Base-by-base conservation (phyloP, 2,113 vertebrate species). In the Ictalurus furcatus region DNA sequence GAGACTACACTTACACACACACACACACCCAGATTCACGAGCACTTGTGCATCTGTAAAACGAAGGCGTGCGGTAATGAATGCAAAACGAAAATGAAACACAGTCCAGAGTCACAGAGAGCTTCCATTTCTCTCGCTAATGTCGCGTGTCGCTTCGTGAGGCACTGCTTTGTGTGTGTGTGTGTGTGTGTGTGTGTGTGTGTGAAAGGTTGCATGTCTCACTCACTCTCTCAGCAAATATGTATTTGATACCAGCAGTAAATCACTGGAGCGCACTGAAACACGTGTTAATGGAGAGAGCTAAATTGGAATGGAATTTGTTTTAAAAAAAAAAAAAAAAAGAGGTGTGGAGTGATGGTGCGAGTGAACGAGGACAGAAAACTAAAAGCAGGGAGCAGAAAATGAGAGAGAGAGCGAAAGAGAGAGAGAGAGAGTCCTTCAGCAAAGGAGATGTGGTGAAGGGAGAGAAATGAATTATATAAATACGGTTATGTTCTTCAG, bases 231-330 rank as follows among this genome's bases (percentile, higher is more conserved):
- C 95, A 94, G 95, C 94, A 82, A 95, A 96, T 96, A 95, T 95
- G 95, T 96, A 95, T 96, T 96, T 96, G 96, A 96, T 96, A 95
- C 94, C 94, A 90, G 92, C 95, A 92, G 95, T 96, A 96, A 96
- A 96, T 96, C 96, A 96, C 93, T 80, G 87, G 14, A 63, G 79
- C 59, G 94, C 91, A 88, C 92, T 92, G 92, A 92, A 94, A 95
- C 94, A 95, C 93, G 92, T 93, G 94, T 93, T 94, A 95, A 96
- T 96, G 94, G 93, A 94, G 94, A 93, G 87, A 85, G 88, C 91
- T 93, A 94, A 94, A 94, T 92, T 93, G 93, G 90, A 94, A 93
- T 90, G 91, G 78, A 91, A 93, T 92, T 91, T 92, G 90, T 92
- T 93, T 91, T 87, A 74, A 87, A 84, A 56, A 40, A 11, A 54